Percentiles rank a stretch among this genome's conserved stretches.
Conservation (phyloP, 2,113 vertebrate genomes). For the Saimiri boliviensis region DNA sequence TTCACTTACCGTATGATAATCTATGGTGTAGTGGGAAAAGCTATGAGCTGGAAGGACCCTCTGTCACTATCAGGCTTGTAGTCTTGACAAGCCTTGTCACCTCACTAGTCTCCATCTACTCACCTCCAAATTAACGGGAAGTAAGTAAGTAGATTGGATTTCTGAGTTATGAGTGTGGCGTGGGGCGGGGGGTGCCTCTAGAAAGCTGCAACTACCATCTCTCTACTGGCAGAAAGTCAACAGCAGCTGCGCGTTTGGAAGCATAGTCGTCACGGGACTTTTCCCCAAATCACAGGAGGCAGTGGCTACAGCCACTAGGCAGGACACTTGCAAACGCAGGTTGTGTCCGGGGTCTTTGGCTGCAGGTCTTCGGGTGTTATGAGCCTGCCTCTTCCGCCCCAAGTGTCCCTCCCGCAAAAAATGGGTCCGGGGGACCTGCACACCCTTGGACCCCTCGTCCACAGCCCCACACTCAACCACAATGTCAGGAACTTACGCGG, state of each 20-base stretch:
- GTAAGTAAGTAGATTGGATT: not conserved
- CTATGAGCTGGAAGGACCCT: not conserved
- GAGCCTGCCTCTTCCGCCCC: too few species aligned
- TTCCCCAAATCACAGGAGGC: not conserved
- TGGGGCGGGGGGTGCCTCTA: not conserved
- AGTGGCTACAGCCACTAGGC: not conserved
- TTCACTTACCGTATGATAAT: not conserved
- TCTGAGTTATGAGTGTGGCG: conserved; percentile 18
- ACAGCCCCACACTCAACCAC: not conserved
- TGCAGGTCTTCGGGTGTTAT: not conserved
- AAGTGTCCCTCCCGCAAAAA: not conserved
- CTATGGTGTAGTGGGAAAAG: not conserved
- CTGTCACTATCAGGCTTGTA: not conserved
- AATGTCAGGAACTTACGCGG: conserved; percentile 80
- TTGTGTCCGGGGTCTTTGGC: not conserved
- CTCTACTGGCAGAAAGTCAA: not conserved
- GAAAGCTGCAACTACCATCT: not conserved
- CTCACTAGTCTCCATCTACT: not conserved
- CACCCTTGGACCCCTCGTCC: not conserved
- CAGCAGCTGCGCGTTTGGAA: not conserved
- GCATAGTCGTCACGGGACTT: not conserved
- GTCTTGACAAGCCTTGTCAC: not conserved
- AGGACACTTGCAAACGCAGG: not conserved
- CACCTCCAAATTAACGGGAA: not conserved
- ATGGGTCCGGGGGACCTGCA: not conserved